Conservation (phyloP, 1,140 invertebrate species). For the Lanistes nyassanus region DNA sequence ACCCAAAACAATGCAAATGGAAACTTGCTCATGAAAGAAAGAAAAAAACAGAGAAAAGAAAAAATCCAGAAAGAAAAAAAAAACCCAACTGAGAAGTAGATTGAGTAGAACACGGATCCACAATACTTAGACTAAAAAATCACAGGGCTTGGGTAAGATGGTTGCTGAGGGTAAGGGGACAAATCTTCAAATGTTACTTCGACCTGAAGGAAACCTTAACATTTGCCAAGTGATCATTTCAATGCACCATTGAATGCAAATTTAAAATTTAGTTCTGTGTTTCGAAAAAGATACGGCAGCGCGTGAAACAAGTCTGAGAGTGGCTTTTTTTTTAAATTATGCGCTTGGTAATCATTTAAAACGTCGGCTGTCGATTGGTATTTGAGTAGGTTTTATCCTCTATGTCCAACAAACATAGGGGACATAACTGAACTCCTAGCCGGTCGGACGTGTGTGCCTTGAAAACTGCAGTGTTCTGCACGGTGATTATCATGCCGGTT, state of each 20-base stretch:
- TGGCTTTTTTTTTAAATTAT: too few species aligned
- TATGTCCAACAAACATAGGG: too few species aligned
- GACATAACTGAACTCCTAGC: too few species aligned
- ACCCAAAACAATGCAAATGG: not conserved
- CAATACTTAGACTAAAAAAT: not conserved
- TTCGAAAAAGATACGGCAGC: too few species aligned
- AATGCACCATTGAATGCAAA: not conserved
- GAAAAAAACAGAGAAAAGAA: not conserved
- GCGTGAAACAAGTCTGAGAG: too few species aligned
- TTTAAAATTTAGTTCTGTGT: not conserved
- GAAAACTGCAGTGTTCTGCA: too few species aligned
- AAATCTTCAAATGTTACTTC: not conserved
- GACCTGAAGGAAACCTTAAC: not conserved
- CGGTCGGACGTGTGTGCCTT: too few species aligned
- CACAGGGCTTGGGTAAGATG: not conserved
- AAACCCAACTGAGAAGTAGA: not conserved
- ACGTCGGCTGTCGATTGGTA: too few species aligned
- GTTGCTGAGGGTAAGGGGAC: not conserved
- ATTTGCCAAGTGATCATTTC: not conserved
- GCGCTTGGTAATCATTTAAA: too few species aligned
- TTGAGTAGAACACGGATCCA: not conserved
- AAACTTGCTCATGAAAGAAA: not conserved
- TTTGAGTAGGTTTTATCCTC: too few species aligned
- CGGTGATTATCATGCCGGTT: too few species aligned
- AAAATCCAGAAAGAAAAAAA: conserved; percentile 5